phyloP scores from a whole-genome alignment of 2,888 invertebrate species.

The Hirtodrosophila duncani region DNA sequence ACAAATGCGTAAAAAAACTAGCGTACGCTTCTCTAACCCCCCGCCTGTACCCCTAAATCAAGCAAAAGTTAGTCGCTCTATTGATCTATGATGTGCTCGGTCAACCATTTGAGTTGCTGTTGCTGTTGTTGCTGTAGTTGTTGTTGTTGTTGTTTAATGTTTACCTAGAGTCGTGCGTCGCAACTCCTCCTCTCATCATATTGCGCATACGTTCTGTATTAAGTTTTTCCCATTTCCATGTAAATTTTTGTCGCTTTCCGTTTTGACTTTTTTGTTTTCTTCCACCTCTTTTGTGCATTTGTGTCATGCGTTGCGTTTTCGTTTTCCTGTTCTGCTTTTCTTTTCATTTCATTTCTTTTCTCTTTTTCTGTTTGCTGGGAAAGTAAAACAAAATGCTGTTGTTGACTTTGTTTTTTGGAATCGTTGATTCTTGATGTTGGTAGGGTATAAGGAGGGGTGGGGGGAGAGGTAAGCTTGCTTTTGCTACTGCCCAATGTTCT shows the following conservation, averaged over 20 bases:
- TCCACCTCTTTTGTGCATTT: slow-evolving; percentile 59
- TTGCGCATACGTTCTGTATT: slow-evolving; percentile 27
- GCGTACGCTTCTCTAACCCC: slow-evolving; percentile 1
- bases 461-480: slow-evolving; percentile 1
- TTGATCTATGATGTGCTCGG: slow-evolving; percentile 61
- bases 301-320: slow-evolving; percentile 62
- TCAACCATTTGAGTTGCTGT: slow-evolving; percentile 49
- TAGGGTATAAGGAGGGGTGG: not conserved
- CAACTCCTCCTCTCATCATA: slow-evolving; percentile 21
- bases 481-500: slow-evolving; percentile 26
- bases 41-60: slow-evolving; percentile 18
- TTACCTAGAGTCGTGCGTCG: slow-evolving; percentile 38
- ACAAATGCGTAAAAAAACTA: slow-evolving; percentile 62
- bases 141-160: slow-evolving; percentile 24
- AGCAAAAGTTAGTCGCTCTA: slow-evolving; percentile 37
- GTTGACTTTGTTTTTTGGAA: slow-evolving; percentile 36
- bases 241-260: slow-evolving; percentile 42
- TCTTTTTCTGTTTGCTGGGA: slow-evolving; percentile 64
- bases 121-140: slow-evolving; percentile 17
- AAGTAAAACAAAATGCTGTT: slow-evolving; percentile 62
- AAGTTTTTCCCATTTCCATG: slow-evolving; percentile 62
- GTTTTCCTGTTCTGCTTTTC: slow-evolving; percentile 43
- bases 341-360: slow-evolving; percentile 24
- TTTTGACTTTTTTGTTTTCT: slow-evolving; percentile 41
- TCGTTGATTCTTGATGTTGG: not conserved